These are phyloP conservation scores for Nyctereutes procyonoides DNA, from an alignment of 2,113 vertebrate genomes.

Conservation along the genomic window DNA sequence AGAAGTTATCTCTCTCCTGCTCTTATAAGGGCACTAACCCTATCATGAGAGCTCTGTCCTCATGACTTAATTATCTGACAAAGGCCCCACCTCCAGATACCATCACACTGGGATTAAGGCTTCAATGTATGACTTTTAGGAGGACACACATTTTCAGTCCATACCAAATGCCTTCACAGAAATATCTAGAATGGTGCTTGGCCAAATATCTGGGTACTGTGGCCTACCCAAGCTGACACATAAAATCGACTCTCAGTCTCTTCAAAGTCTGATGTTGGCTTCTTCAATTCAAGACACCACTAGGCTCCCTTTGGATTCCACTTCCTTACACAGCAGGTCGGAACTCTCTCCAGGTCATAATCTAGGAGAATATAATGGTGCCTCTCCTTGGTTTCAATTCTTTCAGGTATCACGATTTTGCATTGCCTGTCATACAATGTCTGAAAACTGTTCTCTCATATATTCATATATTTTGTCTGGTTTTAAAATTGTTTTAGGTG, in stretches of 20 bases:
- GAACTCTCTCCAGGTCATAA: neutral
- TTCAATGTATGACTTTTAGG: neutral
- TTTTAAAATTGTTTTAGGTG: neutral
- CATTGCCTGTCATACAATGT: neutral
- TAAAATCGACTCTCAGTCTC: neutral
- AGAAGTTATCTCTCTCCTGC: neutral
- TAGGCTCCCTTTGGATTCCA: neutral
- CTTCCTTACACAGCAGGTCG: neutral
- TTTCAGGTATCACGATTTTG: neutral
- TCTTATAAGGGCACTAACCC: neutral
- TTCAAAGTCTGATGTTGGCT: neutral
- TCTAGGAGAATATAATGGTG: neutral
- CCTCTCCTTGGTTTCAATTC: neutral
- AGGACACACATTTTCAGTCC: neutral
- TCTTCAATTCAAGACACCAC: neutral
- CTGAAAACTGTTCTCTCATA: neutral
- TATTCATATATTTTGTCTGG: neutral
- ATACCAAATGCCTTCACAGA: neutral
- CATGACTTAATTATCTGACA: neutral
- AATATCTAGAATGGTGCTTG: neutral
- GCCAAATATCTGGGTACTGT: neutral
- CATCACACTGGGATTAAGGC: neutral
- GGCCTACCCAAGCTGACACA: neutral
- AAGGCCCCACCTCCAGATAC: neutral
- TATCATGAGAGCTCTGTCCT: neutral